Base-by-base conservation (phyloP, 2,888 invertebrate genomes). In the Netelia inedita region DNA sequence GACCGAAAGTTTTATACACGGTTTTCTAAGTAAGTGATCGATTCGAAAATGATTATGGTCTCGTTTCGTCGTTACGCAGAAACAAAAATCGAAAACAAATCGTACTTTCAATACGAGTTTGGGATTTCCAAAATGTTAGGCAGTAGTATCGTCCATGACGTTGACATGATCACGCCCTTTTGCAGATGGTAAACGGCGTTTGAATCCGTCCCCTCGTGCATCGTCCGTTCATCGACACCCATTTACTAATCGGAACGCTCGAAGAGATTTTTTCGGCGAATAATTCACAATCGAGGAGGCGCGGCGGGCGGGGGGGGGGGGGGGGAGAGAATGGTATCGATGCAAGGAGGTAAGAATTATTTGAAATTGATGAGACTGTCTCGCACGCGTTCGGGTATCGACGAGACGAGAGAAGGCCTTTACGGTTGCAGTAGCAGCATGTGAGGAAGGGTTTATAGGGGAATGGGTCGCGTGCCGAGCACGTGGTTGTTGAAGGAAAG, bases 31-130 rank as follows among this genome's bases (percentile, higher is more conserved):
- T 16, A 89, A 87, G 89, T 92, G 93, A 93, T 91, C 90, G 92
- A 93, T 93, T 91, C 87, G 86, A 83, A 89, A 92, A 92, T 93
- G 93, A 93, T 93, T 92, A 92, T 89, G 88, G 87, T 86, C 87
- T 88, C 79, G 87, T 86, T 83, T 85, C 79, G 35, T 21, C 65
- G 46, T 57, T 61, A 46, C 14, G 14, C 14, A 46, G 3, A 46
- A 11, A 46, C 1, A 46, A 46, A 46, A 46, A 73, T 79, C 14
- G 14, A 14, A 46, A 46, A 46, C 10, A 46, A 46, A 46, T 14
- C 10, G 3, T 87, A 85, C 85, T 85, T 87, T 83, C 82, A 74
- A 65, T 74, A 65, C 14, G 43, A 21, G 28, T 46, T 16, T 83
- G 82, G 61, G 74, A 86, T 83, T 86, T 78, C 82, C 74, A 65